phyloP scores from a whole-genome alignment of 2,797 vertebrate genomes.

The Lagorchestes hirsutus region DNA sequence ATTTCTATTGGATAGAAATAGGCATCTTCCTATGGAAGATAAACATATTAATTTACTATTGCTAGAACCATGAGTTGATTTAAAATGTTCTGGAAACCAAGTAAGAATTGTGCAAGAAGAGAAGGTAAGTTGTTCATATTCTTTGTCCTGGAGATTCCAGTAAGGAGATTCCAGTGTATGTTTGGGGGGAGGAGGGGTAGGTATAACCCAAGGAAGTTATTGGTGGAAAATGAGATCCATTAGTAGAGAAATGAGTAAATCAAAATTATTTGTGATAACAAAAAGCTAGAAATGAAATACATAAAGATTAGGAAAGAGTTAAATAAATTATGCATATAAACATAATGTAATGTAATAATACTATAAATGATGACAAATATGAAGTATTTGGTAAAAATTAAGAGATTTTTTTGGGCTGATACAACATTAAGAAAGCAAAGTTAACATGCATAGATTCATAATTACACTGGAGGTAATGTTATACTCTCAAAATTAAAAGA shows the following conservation, averaged over 20 bases:
- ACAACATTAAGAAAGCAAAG: background rate
- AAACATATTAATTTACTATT: background rate
- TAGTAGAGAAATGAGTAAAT: background rate
- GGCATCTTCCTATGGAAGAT: background rate
- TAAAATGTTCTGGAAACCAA: background rate
- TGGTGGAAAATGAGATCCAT: background rate
- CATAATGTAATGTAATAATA: background rate
- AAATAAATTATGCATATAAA: background rate
- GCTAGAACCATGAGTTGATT: background rate
- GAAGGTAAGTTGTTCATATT: background rate
- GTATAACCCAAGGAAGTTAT: background rate
- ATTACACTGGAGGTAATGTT: background rate
- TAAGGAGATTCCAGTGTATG: too few species aligned
- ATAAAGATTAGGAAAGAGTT: background rate
- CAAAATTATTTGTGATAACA: background rate
- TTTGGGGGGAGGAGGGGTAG: too few species aligned
- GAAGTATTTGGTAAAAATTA: background rate
- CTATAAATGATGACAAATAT: background rate
- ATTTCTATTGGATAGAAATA: background rate
- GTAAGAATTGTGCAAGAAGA: background rate
- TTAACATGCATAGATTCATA: background rate
- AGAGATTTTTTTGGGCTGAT: background rate
- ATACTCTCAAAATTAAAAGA: background rate
- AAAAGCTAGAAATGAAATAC: background rate
- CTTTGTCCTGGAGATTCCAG: background rate